Percentiles rank a stretch among this genome's conserved stretches.
phyloP scores from a whole-genome alignment of 2,113 vertebrate species.

The Poeciliopsis retropinna region DNA sequence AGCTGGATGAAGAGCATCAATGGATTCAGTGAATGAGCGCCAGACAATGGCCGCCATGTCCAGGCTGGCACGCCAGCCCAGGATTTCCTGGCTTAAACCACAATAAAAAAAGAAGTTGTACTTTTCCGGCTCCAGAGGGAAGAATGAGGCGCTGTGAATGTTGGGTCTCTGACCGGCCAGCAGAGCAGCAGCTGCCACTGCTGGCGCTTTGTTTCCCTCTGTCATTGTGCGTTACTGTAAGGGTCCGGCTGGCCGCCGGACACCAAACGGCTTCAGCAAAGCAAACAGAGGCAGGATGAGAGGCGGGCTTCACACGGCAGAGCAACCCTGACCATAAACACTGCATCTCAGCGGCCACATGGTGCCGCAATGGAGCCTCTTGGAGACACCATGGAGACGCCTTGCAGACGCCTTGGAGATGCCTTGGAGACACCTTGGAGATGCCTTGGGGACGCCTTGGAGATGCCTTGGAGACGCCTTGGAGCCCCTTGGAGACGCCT shows the following conservation, averaged over 20 bases:
- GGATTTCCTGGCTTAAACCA: constrained; percentile 80
- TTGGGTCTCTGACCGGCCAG: constrained; percentile 23
- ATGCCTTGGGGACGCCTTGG: no score
- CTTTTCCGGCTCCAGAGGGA: constrained; percentile 39
- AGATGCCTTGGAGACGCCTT: no score
- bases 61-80: constrained; percentile 66
- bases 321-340: constrained; percentile 56
- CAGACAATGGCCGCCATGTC: constrained; percentile 69
- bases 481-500: no score
- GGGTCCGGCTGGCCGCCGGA: constrained; percentile 21
- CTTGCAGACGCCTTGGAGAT: no score
- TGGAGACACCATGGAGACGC: no score
- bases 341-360: constrained; percentile 20
- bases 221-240: constrained; percentile 46
- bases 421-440: no score
- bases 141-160: constrained; percentile 42
- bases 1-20: constrained; percentile 82
- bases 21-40: constrained; percentile 69
- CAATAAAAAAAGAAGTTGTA: constrained; percentile 34
- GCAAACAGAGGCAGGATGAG: constrained; percentile 55
- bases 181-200: constrained; percentile 7
- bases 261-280: constrained; percentile 55
- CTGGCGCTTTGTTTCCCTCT: constrained; percentile 39
- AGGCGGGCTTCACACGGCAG: constrained; percentile 51
- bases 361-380: no score